Evolutionary conservation across 2,113 vertebrate genomes (phyloP), one percentile per base, ranked within the genome.

Genomic region (Phrynosoma blainvillii): DNA sequence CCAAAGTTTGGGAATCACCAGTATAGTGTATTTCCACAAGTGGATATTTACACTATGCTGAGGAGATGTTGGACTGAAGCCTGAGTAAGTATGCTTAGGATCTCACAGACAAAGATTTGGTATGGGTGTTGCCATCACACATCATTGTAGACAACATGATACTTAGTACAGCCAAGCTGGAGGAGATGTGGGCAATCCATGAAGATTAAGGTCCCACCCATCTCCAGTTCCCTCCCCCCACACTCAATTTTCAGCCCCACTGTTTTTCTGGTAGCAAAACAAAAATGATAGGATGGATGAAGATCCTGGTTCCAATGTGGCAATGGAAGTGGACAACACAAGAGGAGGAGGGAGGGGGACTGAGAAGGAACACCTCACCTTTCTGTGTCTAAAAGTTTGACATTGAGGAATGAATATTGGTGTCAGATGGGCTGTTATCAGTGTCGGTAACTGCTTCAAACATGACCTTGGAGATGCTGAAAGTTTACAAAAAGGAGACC

Each of bases 381-480:
- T 32, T 71, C 10, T 14, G 14, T 3, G 79, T 21, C 86, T 84
- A 59, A 10, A 6, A 73, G 0, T 71, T 71, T 0, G 16, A 27
- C 27, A 32, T 20, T 25, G 16, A 56, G 70, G 32, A 5, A 5
- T 80, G 47, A 30, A 71, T 47, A 0, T 56, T 18, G 2, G 47
- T 71, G 32, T 79, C 52, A 4, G 78, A 62, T 25, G 3, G 82
- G 66, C 16, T 32, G 4, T n/a, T 21, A 4, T 93, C 80, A 7
- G 47, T n/a, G 18, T 59, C 13, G 2, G 52, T 2, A 36, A 87
- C 84, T 1, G 82, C 87, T 18, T 77, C 82, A 77, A 90, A 85
- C 8, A 59, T 65, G 77, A 90, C 71, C 14, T 84, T 90, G 84
- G 92, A 87, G 4, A 87, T 2, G 13, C 94, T 96, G 70, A 42